phyloP scores from a whole-genome alignment of 2,797 vertebrate species.

The Okamejei kenojei region DNA sequence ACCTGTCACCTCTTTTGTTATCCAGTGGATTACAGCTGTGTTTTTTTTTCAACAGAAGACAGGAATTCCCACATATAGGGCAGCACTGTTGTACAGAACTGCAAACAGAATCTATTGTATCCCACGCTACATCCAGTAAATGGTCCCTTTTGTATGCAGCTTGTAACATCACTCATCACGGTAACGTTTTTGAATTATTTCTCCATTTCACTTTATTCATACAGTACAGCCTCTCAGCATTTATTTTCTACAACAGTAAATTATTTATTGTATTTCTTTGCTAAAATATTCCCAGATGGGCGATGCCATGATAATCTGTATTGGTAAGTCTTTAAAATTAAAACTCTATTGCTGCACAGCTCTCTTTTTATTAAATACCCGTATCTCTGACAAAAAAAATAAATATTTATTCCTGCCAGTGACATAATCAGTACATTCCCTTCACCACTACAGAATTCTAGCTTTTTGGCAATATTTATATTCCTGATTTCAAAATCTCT shows the following conservation, averaged over 20 bases:
- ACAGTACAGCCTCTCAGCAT: neutral
- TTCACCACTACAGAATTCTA: neutral
- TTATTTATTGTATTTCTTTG: neutral
- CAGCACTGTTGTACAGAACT: neutral
- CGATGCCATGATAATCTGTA: neutral
- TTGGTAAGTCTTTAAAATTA: neutral
- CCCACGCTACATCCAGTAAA: neutral
- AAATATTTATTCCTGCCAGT: neutral
- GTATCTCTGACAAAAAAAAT: neutral
- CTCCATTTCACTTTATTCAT: neutral
- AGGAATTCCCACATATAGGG: neutral
- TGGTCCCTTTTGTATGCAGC: neutral
- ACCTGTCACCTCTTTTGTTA: conserved; percentile 2
- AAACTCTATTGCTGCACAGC: neutral
- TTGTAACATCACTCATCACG: conserved; percentile 28
- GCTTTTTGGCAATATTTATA: neutral
- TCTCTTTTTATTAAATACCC: neutral
- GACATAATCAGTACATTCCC: neutral
- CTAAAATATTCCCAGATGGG: neutral
- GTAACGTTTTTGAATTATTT: neutral
- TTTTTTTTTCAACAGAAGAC: neutral
- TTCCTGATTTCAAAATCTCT: neutral
- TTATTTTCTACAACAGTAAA: neutral
- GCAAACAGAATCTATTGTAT: neutral
- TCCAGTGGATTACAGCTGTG: neutral